Percentiles rank a stretch among this genome's conserved stretches.
phyloP scores from a whole-genome alignment of 2,797 vertebrate genomes.

The Falco biarmicus region DNA sequence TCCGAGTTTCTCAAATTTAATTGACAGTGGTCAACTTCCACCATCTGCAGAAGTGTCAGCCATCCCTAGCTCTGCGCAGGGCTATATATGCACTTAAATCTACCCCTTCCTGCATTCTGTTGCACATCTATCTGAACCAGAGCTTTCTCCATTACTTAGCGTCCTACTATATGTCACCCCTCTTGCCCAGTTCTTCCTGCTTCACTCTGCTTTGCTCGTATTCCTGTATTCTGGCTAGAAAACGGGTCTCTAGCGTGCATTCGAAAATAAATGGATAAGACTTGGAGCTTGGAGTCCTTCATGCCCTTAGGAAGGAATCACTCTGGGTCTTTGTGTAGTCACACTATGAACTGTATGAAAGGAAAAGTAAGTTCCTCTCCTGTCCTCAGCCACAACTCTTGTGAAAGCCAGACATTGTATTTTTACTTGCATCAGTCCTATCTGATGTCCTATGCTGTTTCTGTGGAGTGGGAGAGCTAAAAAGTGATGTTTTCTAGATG shows the following conservation, averaged over 20 bases:
- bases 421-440: not conserved
- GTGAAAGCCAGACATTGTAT: not conserved
- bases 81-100: not conserved
- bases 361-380: not conserved
- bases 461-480: not conserved
- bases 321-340: not conserved
- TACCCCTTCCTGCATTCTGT: not conserved
- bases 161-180: fast-evolving
- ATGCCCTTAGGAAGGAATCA: not conserved
- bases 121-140: not conserved
- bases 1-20: not conserved
- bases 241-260: not conserved
- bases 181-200: not conserved
- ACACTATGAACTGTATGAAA: not conserved
- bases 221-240: not conserved
- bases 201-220: not conserved
- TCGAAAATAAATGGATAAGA: not conserved
- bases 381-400: not conserved
- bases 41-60: too few species aligned
- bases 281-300: not conserved
- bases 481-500: not conserved
- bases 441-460: not conserved
- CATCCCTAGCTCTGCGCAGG: not conserved
- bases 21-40: not conserved
- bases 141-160: not conserved